phyloP scores from a whole-genome alignment of 1,140 invertebrate species.

The Octopus sinensis region DNA sequence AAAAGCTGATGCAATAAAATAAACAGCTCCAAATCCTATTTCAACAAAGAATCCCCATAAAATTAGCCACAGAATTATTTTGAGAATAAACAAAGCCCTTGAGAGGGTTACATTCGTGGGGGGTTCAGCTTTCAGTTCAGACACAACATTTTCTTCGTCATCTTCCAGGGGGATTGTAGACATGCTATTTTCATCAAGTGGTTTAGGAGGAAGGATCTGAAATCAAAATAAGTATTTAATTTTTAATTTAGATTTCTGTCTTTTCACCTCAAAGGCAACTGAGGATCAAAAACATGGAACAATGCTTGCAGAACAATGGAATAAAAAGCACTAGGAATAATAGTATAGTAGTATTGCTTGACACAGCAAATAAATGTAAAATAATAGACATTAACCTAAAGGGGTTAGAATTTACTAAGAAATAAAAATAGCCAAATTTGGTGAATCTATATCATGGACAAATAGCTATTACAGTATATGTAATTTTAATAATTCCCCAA shows the following conservation, averaged over 20 bases:
- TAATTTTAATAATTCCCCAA: too few species aligned
- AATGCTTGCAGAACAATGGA: too few species aligned
- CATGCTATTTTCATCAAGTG: neutral
- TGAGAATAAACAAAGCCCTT: conserved; percentile 30
- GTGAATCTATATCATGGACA: too few species aligned
- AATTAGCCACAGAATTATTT: conserved; percentile 64
- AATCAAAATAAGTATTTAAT: neutral
- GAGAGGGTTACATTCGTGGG: neutral
- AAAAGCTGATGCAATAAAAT: conserved; percentile 76
- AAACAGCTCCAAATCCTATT: conserved; percentile 86
- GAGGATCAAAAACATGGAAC: too few species aligned
- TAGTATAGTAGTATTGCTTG: too few species aligned
- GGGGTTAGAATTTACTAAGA: too few species aligned
- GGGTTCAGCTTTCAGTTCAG: neutral
- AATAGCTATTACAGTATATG: too few species aligned
- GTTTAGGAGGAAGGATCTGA: neutral
- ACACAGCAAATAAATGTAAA: too few species aligned
- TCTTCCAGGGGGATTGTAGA: neutral
- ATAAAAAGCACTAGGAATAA: too few species aligned
- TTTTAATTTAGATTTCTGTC: neutral
- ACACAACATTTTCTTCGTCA: neutral
- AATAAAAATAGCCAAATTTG: too few species aligned
- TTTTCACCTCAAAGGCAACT: too few species aligned
- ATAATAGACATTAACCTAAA: too few species aligned
- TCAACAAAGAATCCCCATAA: conserved; percentile 71